Evolutionary conservation across 1,140 invertebrate genomes (phyloP).

Genomic region (Drosophila mayri): DNA sequence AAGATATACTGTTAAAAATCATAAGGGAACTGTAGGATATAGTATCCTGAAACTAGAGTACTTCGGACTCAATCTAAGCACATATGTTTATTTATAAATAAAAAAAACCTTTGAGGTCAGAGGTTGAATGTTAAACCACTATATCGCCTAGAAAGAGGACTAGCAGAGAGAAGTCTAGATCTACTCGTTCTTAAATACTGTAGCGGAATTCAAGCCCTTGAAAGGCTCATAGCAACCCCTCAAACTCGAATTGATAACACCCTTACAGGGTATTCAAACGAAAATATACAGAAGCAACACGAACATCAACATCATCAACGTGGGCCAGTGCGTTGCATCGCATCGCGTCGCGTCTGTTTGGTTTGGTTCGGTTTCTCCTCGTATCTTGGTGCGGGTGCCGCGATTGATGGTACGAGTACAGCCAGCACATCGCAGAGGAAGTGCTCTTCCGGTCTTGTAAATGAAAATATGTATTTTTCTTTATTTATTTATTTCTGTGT

Average conservation of each 20-base stretch:
- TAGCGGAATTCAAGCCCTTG: not conserved
- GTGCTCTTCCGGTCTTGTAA: constrained; percentile 82
- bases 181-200: not conserved
- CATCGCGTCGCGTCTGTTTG: not conserved
- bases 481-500: constrained; percentile 41
- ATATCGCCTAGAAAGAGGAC: not conserved
- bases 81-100: too few relatives aligned
- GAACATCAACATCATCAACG: constrained; percentile 23
- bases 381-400: constrained; percentile 61
- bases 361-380: constrained; percentile 13
- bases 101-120: too few relatives aligned
- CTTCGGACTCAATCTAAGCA: too few relatives aligned
- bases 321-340: constrained; percentile 19
- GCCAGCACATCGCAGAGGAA: constrained; percentile 64
- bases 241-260: too few relatives aligned
- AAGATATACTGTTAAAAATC: too few relatives aligned
- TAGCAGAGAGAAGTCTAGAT: not conserved
- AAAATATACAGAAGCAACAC: constrained; percentile 16
- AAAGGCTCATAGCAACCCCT: not conserved
- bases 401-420: constrained; percentile 56
- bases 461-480: constrained; percentile 80
- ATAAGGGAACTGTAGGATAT: too few relatives aligned
- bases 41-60: too few relatives aligned
- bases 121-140: not conserved
- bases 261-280: constrained; percentile 3